Percentiles rank a stretch among this genome's conserved stretches.
Evolutionary conservation across 2,113 vertebrate genomes (phyloP).

Genomic region (Rhinoptilus africanus): DNA sequence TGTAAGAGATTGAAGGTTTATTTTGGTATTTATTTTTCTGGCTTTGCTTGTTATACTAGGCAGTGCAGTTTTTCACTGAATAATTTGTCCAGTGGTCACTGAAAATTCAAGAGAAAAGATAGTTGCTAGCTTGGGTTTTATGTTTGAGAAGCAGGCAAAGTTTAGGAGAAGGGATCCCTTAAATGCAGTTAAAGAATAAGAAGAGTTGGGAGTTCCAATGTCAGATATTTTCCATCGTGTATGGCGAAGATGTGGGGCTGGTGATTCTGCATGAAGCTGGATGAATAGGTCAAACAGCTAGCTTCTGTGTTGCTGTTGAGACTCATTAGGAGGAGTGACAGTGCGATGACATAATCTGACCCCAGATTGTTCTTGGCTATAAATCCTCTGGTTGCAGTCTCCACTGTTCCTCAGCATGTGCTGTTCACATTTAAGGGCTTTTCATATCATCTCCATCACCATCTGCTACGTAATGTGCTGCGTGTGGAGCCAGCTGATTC

Average conservation of each 20-base stretch:
- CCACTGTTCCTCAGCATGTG: conserved; percentile 12
- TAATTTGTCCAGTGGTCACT: not conserved
- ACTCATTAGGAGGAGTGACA: not conserved
- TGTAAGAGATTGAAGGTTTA: not conserved
- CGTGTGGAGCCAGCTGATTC: conserved; percentile 9
- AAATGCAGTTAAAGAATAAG: not conserved
- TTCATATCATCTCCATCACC: conserved; percentile 47
- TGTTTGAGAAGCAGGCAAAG: not conserved
- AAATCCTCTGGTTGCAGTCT: conserved; percentile 28
- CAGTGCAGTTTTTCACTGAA: not conserved
- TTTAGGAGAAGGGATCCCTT: not conserved
- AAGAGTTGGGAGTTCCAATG: not conserved
- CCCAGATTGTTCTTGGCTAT: conserved; percentile 2
- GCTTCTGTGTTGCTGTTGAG: not conserved
- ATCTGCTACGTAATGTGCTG: conserved; percentile 35
- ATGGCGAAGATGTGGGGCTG: not conserved
- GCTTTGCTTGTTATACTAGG: not conserved
- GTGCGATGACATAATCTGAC: conserved; percentile 8
- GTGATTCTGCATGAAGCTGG: not conserved
- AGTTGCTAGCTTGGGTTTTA: not conserved
- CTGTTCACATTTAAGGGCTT: conserved; percentile 12
- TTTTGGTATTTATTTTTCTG: not conserved
- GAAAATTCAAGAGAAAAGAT: not conserved
- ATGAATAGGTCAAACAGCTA: not conserved
- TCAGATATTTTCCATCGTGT: not conserved